Evolutionary conservation across 1,140 invertebrate genomes (phyloP), one percentile per base, ranked within the genome.

Genomic region (Drosophila carrolli): DNA sequence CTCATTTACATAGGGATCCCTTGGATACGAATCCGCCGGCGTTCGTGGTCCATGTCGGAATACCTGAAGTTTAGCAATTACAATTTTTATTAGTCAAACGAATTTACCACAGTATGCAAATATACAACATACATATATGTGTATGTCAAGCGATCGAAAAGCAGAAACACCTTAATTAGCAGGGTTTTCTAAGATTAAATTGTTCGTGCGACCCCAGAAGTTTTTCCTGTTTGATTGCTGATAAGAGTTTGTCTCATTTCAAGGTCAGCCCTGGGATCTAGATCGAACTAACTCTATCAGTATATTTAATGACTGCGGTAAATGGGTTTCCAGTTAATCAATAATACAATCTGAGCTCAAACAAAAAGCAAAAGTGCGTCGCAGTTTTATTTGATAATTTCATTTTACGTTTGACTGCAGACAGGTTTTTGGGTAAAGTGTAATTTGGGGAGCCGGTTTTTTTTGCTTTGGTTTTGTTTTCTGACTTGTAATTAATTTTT

Each of bases 21-120:
- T 96, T 0, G 96, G 96, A 91, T 96, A 97, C 13, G 96, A 95
- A 71, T 94, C 93, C 27, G 95, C 95, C 6, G 97, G 97, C 75
- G 96, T 95, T 83, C 97, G 94, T 71, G 96, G 94, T 46, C 97
- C 97, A 94, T 98, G 97, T 53, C 97, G 93, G 90, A 95, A 95
- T 37, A 96, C 92, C 96, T 96, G 79, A 65, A 73, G 78, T 81
- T 78, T 43, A 62, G 48, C 55, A 61, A 88, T 73, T 77, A 53
- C 50, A 66, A 50, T 62, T 58, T 71, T 54, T 53, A 65, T 71
- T 74, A 74, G 58, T 71, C 66, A 71, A 71, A 58, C 38, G 66
- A 51, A 70, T 70, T 57, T 37, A n/a, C 51, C 65, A 40, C 37
- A 48, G 27, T 50, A 47, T 23, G 19, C 13, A 35, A 3, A 50